phyloP scores from a whole-genome alignment of 2,888 invertebrate genomes.

The Leptinotarsa juncta region DNA sequence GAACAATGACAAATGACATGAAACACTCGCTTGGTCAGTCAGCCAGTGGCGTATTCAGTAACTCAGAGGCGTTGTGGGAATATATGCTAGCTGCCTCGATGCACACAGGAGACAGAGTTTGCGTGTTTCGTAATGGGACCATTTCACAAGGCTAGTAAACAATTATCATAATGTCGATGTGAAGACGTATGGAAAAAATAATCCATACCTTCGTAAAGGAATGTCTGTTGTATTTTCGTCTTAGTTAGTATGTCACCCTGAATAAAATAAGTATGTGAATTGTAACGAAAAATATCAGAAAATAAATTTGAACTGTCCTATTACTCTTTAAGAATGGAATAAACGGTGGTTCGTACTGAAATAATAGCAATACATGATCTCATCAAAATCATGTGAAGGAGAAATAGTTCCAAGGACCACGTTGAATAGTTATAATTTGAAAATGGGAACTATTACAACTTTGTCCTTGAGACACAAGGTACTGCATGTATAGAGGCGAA shows the following conservation, averaged over 20 bases:
- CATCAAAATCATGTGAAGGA: too few relatives aligned
- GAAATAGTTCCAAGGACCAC: too few relatives aligned
- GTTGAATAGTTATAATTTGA: too few relatives aligned
- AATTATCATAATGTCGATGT: constrained; percentile 67
- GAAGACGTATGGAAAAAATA: constrained; percentile 71
- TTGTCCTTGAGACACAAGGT: too few relatives aligned
- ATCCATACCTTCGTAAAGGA: constrained; percentile 72
- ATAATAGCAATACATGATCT: too few relatives aligned
- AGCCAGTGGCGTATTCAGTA: constrained; percentile 81
- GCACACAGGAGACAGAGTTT: constrained; percentile 82
- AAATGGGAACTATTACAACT: too few relatives aligned
- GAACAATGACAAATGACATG: constrained; percentile 75
- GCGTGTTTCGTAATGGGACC: constrained; percentile 84
- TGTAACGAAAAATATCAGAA: constrained; percentile 8
- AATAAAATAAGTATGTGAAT: constrained; percentile 55
- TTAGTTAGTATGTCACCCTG: constrained; percentile 68
- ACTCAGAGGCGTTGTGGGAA: constrained; percentile 76
- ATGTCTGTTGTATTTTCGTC: constrained; percentile 80
- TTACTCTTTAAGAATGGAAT: constrained; percentile 4
- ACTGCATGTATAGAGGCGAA: too few relatives aligned
- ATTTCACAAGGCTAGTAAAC: constrained; percentile 73
- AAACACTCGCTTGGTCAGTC: constrained; percentile 71
- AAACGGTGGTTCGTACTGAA: too few relatives aligned
- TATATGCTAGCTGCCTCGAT: constrained; percentile 76
- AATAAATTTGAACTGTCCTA: constrained; percentile 21